phyloP scores from a whole-genome alignment of 1,140 invertebrate genomes.

The Tetraneura akinire region DNA sequence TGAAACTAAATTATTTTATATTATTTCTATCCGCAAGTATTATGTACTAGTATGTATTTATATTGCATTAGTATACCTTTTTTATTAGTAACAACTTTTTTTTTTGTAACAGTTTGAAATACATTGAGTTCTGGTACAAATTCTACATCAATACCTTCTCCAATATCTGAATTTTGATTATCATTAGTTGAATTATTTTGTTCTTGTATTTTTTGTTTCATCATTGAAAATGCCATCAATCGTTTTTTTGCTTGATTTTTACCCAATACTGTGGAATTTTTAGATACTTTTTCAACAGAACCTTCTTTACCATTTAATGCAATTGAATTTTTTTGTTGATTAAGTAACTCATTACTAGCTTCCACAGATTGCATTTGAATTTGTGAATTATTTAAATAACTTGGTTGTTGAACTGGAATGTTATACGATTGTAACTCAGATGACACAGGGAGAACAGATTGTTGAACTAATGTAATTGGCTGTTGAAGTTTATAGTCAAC shows the following conservation, averaged over 20 bases:
- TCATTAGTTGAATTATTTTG: conserved; percentile 45
- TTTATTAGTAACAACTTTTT: conserved; percentile 36
- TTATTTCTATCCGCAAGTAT: too few relatives aligned
- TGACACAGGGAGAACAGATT: neutral
- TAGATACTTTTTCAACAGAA: conserved; percentile 11
- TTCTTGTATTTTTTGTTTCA: conserved; percentile 55
- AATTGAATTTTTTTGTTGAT: conserved; percentile 1
- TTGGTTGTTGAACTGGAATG: neutral
- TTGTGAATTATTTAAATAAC: neutral
- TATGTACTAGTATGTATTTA: too few relatives aligned
- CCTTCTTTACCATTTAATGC: conserved; percentile 31
- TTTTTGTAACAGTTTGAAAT: conserved; percentile 25
- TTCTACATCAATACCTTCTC: conserved; percentile 41
- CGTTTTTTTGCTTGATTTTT: conserved; percentile 58
- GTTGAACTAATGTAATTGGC: neutral
- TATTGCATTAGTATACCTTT: conserved; percentile 25
- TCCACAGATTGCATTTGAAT: conserved; percentile 9
- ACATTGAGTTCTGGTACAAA: conserved; percentile 19
- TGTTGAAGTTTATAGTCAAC: neutral
- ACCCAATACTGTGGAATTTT: conserved; percentile 54
- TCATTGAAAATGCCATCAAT: conserved; percentile 58
- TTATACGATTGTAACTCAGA: neutral
- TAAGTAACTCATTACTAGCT: neutral
- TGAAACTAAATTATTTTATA: too few relatives aligned
- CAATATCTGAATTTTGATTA: conserved; percentile 34